Evolutionary conservation across 2,888 invertebrate species (phyloP), one percentile per base, ranked within the genome.

Genomic region (Drosophila putrida): DNA sequence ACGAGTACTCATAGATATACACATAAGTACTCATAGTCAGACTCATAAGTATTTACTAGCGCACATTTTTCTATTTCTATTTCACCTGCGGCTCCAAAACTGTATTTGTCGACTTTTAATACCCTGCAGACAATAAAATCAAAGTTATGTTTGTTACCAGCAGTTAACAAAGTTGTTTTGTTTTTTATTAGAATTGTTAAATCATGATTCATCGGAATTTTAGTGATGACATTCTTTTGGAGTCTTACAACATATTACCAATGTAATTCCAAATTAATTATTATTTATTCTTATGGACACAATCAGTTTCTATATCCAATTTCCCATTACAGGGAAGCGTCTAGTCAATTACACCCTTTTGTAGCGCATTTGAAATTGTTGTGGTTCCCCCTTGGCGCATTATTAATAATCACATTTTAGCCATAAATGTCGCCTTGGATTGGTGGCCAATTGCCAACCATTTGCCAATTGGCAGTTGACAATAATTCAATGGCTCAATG

Each of bases 341-440:
- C 8, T 1, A 64, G 57, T 47, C 73, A 10, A 20, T 1, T 9
- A 4, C 9, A 25, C 20, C 43, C n/a, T n/a, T 20, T 1, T 27
- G 4, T 4, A n/a, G 6, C 9, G 10, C 3, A 8, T 2, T 27
- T 41, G 10, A 0, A 8, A 9, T 15, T 41, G 10, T n/a, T 33
- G 33, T 6, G 11, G n/a, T 49, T 61, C 36, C 28, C 9, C 43
- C 43, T 61, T 58, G 57, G n/a, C 25, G 77, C 71, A 71, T 78
- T 78, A 78, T 78, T 78, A 81, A 78, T 78, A 78, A 73, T 78
- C 80, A 62, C 80, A 80, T 69, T 81, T 81, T 61, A 33, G 74
- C 82, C 73, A 87, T 89, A 82, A 89, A 84, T 89, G 84, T 81
- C 70, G 68, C 82, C 82, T 55, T 81, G 84, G 82, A 89, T 89